Conservation (phyloP, 2,797 vertebrate species). For the Parotocinclus haroldoi region DNA sequence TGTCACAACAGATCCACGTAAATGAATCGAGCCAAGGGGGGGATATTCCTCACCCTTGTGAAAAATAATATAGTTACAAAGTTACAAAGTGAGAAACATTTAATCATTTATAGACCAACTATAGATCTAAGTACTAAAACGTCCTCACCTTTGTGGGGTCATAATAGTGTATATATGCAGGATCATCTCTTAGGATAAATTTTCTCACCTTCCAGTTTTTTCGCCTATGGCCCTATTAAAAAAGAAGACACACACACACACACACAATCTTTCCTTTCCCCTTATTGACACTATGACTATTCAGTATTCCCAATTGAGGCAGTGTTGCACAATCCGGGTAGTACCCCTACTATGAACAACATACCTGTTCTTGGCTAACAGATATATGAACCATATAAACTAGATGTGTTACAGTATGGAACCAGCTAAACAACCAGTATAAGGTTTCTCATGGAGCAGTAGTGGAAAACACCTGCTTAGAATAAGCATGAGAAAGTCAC, state of each 20-base stretch:
- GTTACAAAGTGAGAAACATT: not conserved
- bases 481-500: not conserved
- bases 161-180: constrained; percentile 92
- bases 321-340: no score
- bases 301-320: no score
- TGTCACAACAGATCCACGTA: constrained; percentile 89
- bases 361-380: no score
- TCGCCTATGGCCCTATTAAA: constrained; percentile 83
- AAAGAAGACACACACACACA: not conserved
- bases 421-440: no score
- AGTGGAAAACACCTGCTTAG: not conserved
- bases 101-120: not conserved
- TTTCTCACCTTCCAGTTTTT: constrained; percentile 99
- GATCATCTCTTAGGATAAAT: constrained; percentile 89
- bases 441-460: no score
- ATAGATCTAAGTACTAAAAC: not conserved
- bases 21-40: constrained; percentile 85
- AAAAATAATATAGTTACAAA: not conserved
- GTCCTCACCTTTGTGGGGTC: constrained; percentile 85
- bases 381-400: no score
- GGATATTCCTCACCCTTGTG: constrained; percentile 79
- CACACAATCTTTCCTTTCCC: no score
- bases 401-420: no score
- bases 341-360: no score
- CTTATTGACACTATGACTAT: no score